Base-by-base conservation (phyloP, 2,888 invertebrate species). In the Himalopsyche anomala region DNA sequence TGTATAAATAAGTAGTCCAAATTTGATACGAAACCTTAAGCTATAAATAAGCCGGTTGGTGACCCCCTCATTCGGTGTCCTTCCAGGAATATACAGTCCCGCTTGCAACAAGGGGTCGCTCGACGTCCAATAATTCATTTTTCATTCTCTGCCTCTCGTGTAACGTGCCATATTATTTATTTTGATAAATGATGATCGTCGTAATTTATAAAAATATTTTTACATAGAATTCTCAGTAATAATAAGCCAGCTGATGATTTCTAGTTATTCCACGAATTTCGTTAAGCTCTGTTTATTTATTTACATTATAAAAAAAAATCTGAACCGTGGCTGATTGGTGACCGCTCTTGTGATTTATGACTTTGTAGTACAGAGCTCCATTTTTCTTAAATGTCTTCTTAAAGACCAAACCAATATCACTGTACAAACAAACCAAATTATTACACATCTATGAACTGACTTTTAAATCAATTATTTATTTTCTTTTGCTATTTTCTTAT, bases 71-170 rank as follows among this genome's bases (percentile, higher is more conserved):
- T 19, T 62, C 28, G 19, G 51, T 62, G 62, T 62, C 62, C 62
- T 62, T 62, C 62, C 62, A 62, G 62, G 62, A 62, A 62, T n/a
- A 62, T 19, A 62, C 28, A n/a, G n/a, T 56, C 62, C 19, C 28
- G 19, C 62, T 19, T 62, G 19, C 62, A 62, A 62, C 62, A 62
- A 62, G 62, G 62, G 62, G 62, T 62, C 62, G n/a, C 62, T 62
- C 62, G 62, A 28, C 62, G 19, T 62, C 62, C 62, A n/a, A 62
- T 62, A 62, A 19, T 19, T 62, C 62, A 62, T 62, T 62, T 62
- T 19, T 19, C 62, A 62, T 62, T 62, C 62, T 62, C 62, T 62
- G 62, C 62, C 28, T 62, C 62, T 62, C 19, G 19, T 28, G 62
- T 62, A 19, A 62, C 19, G 11, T 62, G 62, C 62, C 62, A 62